Base-by-base conservation (phyloP, 2,113 vertebrate species). In the Ptychochromis oligacanthus region DNA sequence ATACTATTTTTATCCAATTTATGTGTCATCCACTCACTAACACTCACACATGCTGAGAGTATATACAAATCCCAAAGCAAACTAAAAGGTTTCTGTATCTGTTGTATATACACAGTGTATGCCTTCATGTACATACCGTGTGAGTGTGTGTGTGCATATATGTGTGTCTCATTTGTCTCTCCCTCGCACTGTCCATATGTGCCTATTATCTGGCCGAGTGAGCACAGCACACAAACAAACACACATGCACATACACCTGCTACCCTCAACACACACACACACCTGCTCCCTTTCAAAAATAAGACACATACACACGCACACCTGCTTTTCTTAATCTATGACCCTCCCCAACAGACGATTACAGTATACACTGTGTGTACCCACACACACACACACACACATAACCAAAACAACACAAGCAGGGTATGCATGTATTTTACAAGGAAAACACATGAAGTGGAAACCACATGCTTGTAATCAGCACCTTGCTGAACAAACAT, bases 151-250 rank as follows among this genome's bases (percentile, higher is more conserved):
- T 43, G 40, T n/a, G 8, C 43, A 38, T 60, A 49, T 77, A 31
- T 87, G 56, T 75, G 67, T 77, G n/a, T 81, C 34, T 87, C 86
- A 49, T 88, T 78, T 70, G 22, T 76, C 57, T 78, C 81, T 83
- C 81, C 85, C 77, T 38, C 31, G 3, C 54, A 76, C 46, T 70
- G 79, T 88, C 87, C 87, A 90, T 89, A 91, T 87, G 82, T 77
- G 86, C 62, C 70, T 70, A 93, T 94, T 92, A 91, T 84, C 40
- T 85, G 84, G 84, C 70, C 55, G 65, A 91, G 76, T 87, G 85
- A 87, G 55, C 82, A 75, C 78, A 58, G 76, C 76, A 34, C 79
- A 79, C 52, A 46, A 52, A 70, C 24, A 70, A 40, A 70, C 24
- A 70, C 64, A 28, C 64, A 28, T 28, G 43, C 65, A 62, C 2